These are phyloP conservation scores for Suillia variegata DNA, from an alignment of 2,888 invertebrate species.

Conservation along the genomic window DNA sequence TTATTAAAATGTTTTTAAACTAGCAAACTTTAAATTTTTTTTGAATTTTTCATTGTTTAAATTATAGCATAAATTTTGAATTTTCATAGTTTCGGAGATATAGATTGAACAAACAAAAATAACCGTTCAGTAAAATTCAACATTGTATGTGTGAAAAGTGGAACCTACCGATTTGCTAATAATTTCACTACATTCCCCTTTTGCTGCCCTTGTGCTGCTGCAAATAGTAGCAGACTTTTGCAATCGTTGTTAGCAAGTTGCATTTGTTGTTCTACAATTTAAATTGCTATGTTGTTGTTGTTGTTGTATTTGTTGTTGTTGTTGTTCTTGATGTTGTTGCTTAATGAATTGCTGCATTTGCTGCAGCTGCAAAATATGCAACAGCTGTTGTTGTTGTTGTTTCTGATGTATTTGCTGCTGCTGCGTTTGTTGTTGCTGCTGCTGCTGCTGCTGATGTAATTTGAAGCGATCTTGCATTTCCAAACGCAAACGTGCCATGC, in stretches of 20 bases:
- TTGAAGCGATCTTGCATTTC: conserved; percentile 12
- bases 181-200: conserved; percentile 37
- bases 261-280: conserved; percentile 24
- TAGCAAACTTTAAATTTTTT: too few species aligned
- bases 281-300: conserved; percentile 7
- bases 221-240: conserved; percentile 14
- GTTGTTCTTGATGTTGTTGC: conserved; percentile 27
- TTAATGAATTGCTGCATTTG: conserved; percentile 32
- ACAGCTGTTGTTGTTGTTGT: conserved; percentile 21
- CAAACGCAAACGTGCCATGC: conserved; percentile 11
- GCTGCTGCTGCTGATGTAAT: conserved; percentile 8
- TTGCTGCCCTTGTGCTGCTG: too few species aligned
- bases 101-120: too few species aligned
- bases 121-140: too few species aligned
- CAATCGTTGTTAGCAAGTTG: conserved; percentile 32
- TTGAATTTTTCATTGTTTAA: too few species aligned
- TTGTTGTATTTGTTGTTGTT: conserved; percentile 20
- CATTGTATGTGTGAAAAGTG: too few species aligned
- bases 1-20: too few species aligned
- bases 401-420: conserved; percentile 18
- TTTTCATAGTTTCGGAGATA: too few species aligned
- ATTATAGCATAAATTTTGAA: too few species aligned
- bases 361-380: conserved; percentile 35
- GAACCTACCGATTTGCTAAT: conserved; percentile 47
- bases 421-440: conserved; percentile 24